Conservation (phyloP, 2,888 invertebrate species). For the Hartigia nigra region DNA sequence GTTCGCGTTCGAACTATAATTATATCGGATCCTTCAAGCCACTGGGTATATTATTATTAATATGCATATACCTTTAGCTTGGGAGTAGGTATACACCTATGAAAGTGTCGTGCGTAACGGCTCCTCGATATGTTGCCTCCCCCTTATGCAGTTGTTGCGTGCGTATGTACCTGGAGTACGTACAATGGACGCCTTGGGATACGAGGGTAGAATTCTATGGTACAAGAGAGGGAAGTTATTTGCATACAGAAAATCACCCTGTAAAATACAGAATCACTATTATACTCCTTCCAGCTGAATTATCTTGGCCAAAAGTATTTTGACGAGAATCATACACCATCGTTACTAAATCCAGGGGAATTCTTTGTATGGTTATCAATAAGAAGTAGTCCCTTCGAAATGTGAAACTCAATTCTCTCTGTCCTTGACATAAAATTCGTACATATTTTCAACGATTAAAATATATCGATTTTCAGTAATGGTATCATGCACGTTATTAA, state of each 20-base stretch:
- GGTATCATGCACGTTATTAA: neutral
- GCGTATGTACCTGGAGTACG: neutral
- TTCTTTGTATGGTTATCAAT: neutral
- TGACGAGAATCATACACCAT: neutral
- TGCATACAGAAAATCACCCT: slow-evolving; percentile 57
- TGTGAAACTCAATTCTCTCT: neutral
- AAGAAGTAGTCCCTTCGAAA: neutral
- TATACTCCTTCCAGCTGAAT: neutral
- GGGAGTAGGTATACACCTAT: neutral
- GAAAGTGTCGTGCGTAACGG: neutral
- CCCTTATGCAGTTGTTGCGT: neutral
- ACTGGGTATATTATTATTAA: slow-evolving; percentile 54
- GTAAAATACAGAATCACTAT: slow-evolving; percentile 48
- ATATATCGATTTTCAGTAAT: neutral
- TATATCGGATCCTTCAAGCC: slow-evolving; percentile 54
- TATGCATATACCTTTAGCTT: slow-evolving; percentile 30
- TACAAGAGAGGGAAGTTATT: slow-evolving; percentile 45
- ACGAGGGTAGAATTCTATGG: slow-evolving; percentile 56
- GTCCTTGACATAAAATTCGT: neutral
- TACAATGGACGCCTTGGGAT: slow-evolving; percentile 61
- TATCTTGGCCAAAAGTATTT: neutral
- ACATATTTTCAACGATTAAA: neutral
- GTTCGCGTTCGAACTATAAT: slow-evolving; percentile 50
- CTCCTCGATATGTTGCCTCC: neutral
- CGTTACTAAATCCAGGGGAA: neutral